A percentile compares a stretch with the other conserved stretches of the same genome.
Conservation (phyloP, 2,797 vertebrate genomes). For the Ispidina picta region DNA sequence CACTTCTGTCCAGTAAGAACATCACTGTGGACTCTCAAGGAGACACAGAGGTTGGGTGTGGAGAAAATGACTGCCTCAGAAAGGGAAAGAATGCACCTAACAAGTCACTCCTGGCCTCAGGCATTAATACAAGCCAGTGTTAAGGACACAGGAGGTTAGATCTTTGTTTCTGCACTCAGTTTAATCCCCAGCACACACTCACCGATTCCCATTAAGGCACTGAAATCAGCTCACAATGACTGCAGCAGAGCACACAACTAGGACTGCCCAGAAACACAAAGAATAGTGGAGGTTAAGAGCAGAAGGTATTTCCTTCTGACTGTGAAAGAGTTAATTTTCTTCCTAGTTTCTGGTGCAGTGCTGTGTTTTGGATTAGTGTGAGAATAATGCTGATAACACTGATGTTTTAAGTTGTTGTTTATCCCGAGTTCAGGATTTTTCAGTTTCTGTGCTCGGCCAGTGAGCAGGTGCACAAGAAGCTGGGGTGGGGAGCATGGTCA, state of each 20-base stretch:
- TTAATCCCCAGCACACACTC: neutral
- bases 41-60: neutral
- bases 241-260: neutral
- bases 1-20: neutral
- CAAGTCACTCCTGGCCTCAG: neutral
- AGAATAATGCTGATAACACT: neutral
- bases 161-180: neutral
- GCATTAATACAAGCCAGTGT: neutral
- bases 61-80: neutral
- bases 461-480: neutral
- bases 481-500: too few species aligned
- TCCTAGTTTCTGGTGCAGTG: neutral
- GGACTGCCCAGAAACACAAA: neutral
- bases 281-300: neutral
- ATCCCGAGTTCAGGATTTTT: neutral
- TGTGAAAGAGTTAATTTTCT: neutral
- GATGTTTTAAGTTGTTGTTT: neutral
- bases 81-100: neutral
- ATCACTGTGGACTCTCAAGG: neutral
- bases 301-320: neutral
- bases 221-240: neutral
- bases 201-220: neutral
- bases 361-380: neutral
- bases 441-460: neutral
- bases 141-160: neutral